Evolutionary conservation across 2,888 invertebrate genomes (phyloP), one percentile per base, ranked within the genome.

Genomic region (Ectobius pallidus): DNA sequence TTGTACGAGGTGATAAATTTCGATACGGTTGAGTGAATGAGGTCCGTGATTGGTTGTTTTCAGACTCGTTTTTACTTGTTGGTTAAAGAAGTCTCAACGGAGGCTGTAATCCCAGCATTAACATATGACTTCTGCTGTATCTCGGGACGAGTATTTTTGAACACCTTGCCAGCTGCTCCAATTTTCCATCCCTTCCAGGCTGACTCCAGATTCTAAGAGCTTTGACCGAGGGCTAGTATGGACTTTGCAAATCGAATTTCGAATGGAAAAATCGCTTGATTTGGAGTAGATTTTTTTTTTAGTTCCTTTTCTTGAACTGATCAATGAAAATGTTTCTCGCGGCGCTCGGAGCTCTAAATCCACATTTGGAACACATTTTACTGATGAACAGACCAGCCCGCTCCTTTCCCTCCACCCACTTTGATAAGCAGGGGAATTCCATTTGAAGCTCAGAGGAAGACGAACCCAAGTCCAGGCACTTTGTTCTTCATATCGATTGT

Each of bases 301-400:
- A n/a, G n/a, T n/a, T 11, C 34, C 34, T 6, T 46, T n/a, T n/a
- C 30, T 58, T 30, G 30, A 22, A 58, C 1, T 58, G 58, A 58
- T 58, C 58, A 58, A 30, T 58, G 58, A 11, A 30, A 30, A 27
- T 58, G 27, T 58, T 30, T 58, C 30, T 58, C 16, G 30, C 25
- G 30, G 30, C 30, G 6, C 58, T 58, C n/a, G 27, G n/a, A 58
- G 58, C 58, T 20, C 58, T 58, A 58, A 30, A 58, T 58, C 58
- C 58, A 58, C 58, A 58, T 58, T 58, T 58, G 30, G 30, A 58
- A 30, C 58, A 58, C 58, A 58, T 58, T 58, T 58, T 30, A 30
- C 58, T 58, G 58, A 58, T 58, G 58, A 58, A 58, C 30, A 58
- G 25, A 30, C 27, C n/a, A 25, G 58, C 2, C 20, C 30, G 1